Evolutionary conservation across 2,797 vertebrate species (phyloP).

Genomic region (Megaceryle alcyon): DNA sequence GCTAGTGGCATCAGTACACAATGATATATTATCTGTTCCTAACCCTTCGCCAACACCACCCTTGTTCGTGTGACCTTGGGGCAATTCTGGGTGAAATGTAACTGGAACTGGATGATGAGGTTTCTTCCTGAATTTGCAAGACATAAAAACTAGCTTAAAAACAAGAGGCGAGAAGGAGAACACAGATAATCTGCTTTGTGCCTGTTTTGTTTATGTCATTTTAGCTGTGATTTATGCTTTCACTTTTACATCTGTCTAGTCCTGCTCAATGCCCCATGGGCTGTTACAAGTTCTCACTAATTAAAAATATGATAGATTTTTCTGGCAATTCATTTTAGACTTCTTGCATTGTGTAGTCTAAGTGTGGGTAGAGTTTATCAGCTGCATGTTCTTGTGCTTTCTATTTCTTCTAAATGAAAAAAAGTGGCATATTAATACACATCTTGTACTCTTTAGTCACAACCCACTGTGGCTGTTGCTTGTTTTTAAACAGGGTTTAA

Average conservation of each 20-base stretch:
- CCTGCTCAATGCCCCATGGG: not conserved
- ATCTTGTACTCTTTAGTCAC: not conserved
- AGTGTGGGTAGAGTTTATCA: not conserved
- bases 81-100: not conserved
- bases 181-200: not conserved
- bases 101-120: not conserved
- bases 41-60: not conserved
- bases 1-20: not conserved
- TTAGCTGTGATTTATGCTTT: not conserved
- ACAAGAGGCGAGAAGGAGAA: not conserved
- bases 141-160: not conserved
- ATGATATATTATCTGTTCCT: slow-evolving; percentile 19
- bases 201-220: not conserved
- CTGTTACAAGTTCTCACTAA: not conserved
- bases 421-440: not conserved
- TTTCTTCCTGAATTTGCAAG: not conserved
- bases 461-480: rapidly evolving
- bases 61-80: not conserved
- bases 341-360: not conserved
- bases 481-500: not conserved
- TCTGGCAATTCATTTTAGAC: not conserved
- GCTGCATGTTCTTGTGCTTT: not conserved
- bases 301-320: not conserved
- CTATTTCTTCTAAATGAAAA: not conserved
- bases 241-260: not conserved